A percentile compares a stretch with the other conserved stretches of the same genome.
Conservation (phyloP, 2,113 vertebrate species). For the Cathartes aura region DNA sequence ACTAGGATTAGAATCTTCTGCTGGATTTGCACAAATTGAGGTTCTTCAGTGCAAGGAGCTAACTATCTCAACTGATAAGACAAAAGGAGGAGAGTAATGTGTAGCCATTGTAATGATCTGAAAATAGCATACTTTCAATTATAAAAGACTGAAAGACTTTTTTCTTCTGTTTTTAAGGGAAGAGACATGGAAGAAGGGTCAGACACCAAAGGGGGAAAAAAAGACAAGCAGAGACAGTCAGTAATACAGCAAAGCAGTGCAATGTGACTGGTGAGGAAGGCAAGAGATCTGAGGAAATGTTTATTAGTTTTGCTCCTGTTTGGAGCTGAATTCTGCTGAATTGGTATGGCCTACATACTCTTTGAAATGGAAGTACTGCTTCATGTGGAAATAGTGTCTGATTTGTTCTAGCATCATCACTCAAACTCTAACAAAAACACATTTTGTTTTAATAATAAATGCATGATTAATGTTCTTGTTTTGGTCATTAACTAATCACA, state of each 20-base stretch:
- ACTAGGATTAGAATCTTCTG: background rate
- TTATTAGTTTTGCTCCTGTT: background rate
- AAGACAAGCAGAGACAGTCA: background rate
- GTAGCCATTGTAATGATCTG: background rate
- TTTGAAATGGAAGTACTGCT: background rate
- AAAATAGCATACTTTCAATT: background rate
- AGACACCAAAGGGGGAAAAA: rapidly evolving
- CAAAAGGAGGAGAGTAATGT: background rate
- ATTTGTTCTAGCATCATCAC: background rate
- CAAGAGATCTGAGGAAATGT: background rate
- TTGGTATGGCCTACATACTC: background rate
- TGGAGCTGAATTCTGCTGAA: background rate
- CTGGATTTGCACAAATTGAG: background rate
- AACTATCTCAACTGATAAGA: background rate
- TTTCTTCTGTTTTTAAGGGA: background rate
- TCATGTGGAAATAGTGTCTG: rapidly evolving
- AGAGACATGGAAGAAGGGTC: background rate
- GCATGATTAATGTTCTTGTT: background rate
- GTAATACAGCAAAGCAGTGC: background rate
- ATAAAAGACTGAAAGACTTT: background rate
- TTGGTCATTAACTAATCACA: background rate
- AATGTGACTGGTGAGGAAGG: background rate
- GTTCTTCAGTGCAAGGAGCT: background rate
- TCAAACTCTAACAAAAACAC: background rate
- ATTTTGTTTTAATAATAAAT: background rate